A percentile compares a stretch with the other conserved stretches of the same genome.
These are phyloP conservation scores for Hyposoter didymator DNA, from an alignment of 2,888 invertebrate species.

Conservation along the genomic window DNA sequence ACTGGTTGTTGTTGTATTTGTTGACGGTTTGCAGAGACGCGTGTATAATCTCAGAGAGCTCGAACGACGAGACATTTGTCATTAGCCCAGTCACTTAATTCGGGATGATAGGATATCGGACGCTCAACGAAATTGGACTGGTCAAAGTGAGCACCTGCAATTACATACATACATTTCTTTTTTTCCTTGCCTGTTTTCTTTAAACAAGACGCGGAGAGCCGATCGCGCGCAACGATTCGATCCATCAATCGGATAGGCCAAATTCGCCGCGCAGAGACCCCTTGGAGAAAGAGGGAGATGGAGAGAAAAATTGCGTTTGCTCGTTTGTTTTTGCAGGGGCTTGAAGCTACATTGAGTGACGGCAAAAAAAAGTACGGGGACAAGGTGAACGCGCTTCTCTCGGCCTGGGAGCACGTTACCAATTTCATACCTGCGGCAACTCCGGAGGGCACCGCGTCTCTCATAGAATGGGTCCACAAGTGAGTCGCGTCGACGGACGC, in stretches of 20 bases:
- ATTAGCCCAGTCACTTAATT: slow-evolving; percentile 42
- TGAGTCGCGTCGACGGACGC: slow-evolving; percentile 74
- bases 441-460: slow-evolving; percentile 82
- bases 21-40: slow-evolving; percentile 38
- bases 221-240: too few species aligned
- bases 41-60: slow-evolving; percentile 34
- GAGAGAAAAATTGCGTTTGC: too few species aligned
- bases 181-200: neutral
- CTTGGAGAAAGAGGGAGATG: too few species aligned
- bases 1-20: slow-evolving; percentile 28
- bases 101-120: slow-evolving; percentile 54
- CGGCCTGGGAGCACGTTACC: slow-evolving; percentile 85
- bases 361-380: slow-evolving; percentile 84
- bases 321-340: slow-evolving; percentile 80
- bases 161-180: slow-evolving; percentile 19
- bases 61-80: slow-evolving; percentile 48
- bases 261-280: too few species aligned
- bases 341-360: slow-evolving; percentile 84
- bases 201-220: too few species aligned
- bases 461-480: slow-evolving; percentile 84
- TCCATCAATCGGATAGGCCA: too few species aligned
- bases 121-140: slow-evolving; percentile 45
- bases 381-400: slow-evolving; percentile 84
- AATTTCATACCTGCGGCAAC: slow-evolving; percentile 82
- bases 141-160: slow-evolving; percentile 50